Conservation (phyloP, 1,140 invertebrate species). For the Plectrocnemia conspersa region DNA sequence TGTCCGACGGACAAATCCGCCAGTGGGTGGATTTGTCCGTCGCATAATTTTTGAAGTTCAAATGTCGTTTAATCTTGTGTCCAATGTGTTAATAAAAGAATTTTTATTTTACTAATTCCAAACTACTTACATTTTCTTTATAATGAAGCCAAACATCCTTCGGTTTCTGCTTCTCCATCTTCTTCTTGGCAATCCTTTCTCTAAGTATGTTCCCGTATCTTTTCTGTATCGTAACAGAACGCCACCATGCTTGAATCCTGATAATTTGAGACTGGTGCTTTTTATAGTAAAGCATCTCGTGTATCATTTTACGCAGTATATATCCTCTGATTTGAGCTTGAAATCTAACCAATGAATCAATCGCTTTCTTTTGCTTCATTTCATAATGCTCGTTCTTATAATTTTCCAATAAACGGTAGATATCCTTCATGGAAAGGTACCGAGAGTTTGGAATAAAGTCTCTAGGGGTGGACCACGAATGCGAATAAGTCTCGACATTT, state of each 20-base stretch:
- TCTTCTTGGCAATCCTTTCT: slow-evolving; percentile 44
- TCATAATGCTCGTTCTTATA: slow-evolving; percentile 46
- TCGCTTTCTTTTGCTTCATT: slow-evolving; percentile 39
- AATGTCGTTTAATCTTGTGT: no score
- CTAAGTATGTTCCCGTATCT: slow-evolving; percentile 49
- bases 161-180: slow-evolving; percentile 40
- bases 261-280: slow-evolving; percentile 53
- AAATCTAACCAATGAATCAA: slow-evolving; percentile 49
- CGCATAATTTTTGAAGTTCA: no score
- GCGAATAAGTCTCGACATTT: slow-evolving; percentile 47
- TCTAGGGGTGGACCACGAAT: slow-evolving; percentile 50
- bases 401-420: slow-evolving; percentile 44
- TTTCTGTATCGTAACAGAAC: slow-evolving; percentile 49
- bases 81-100: no score
- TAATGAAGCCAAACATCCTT: slow-evolving; percentile 50
- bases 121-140: slow-evolving; percentile 50
- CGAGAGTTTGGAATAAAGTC: slow-evolving; percentile 47
- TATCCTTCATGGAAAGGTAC: slow-evolving; percentile 47
- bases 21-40: no score
- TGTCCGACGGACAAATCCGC: no score
- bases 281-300: slow-evolving; percentile 50
- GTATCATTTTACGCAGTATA: slow-evolving; percentile 52
- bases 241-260: slow-evolving; percentile 67
- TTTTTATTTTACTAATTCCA: no score
- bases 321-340: slow-evolving; percentile 64